A percentile compares a stretch with the other conserved stretches of the same genome.
Evolutionary conservation across 2,113 vertebrate genomes (phyloP).

Genomic region (Myiagra hebetior): DNA sequence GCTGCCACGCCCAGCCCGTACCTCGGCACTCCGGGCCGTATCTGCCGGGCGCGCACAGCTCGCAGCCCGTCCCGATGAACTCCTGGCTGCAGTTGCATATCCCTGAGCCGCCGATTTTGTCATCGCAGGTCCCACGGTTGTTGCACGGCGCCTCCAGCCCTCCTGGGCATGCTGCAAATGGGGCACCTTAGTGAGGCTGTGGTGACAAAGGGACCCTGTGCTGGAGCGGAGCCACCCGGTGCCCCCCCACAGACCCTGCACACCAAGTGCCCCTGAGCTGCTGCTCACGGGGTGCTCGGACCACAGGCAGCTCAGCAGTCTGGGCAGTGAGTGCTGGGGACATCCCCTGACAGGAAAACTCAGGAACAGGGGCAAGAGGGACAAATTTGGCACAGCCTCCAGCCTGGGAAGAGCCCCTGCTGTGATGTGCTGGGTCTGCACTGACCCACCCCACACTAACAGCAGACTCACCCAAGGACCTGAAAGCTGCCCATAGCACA

Average conservation of each 20-base stretch:
- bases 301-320: neutral
- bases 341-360: neutral
- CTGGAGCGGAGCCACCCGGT: neutral
- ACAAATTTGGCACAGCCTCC: neutral
- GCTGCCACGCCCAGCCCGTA: neutral
- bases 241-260: neutral
- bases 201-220: neutral
- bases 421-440: neutral
- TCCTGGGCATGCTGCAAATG: conserved; percentile 83
- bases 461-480: neutral
- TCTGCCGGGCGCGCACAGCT: conserved; percentile 70
- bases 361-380: neutral
- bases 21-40: conserved; percentile 87
- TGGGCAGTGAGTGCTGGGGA: neutral
- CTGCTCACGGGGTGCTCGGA: accelerated
- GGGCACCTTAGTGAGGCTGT: neutral
- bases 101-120: conserved; percentile 76
- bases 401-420: neutral
- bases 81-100: conserved; percentile 75
- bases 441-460: neutral
- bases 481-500: neutral
- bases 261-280: neutral
- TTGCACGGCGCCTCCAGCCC: conserved; percentile 82
- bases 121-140: conserved; percentile 75
- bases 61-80: conserved; percentile 84